Conservation (phyloP, 1,140 invertebrate species). For the Caerostris extrusa region DNA sequence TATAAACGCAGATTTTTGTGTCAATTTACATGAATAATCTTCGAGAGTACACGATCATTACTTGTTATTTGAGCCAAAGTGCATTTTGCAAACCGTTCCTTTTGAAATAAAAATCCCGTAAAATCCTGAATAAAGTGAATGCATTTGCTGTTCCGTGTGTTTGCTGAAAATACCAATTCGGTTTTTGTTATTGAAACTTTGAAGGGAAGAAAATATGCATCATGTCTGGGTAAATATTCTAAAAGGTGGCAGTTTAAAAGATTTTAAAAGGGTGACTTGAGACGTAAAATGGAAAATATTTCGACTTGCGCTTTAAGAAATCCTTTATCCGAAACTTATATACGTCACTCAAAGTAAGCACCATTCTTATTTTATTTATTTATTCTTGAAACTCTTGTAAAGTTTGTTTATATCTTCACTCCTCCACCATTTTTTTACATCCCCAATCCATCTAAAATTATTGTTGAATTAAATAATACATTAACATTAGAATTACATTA, state of each 20-base stretch:
- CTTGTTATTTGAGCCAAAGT: constrained; percentile 28
- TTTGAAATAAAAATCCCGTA: neutral
- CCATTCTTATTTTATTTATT: too few relatives aligned
- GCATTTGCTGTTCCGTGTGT: neutral
- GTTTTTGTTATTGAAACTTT: neutral
- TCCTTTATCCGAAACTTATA: neutral
- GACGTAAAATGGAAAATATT: neutral
- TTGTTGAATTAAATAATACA: too few relatives aligned
- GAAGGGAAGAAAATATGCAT: neutral
- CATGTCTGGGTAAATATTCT: constrained; percentile 24
- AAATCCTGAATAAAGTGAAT: neutral
- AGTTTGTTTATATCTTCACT: too few relatives aligned
- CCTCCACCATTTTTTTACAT: too few relatives aligned
- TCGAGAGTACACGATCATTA: neutral
- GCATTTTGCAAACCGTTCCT: neutral
- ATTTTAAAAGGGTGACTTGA: neutral
- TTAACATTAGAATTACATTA: too few relatives aligned
- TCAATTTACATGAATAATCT: constrained; percentile 24
- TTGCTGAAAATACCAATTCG: neutral
- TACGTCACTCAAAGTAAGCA: too few relatives aligned
- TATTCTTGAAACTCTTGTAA: too few relatives aligned
- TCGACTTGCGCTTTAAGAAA: neutral
- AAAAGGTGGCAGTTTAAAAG: neutral
- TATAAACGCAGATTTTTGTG: neutral
- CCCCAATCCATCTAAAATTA: too few relatives aligned